Conservation (phyloP, 2,888 invertebrate species). For the Dynastes grantii region DNA sequence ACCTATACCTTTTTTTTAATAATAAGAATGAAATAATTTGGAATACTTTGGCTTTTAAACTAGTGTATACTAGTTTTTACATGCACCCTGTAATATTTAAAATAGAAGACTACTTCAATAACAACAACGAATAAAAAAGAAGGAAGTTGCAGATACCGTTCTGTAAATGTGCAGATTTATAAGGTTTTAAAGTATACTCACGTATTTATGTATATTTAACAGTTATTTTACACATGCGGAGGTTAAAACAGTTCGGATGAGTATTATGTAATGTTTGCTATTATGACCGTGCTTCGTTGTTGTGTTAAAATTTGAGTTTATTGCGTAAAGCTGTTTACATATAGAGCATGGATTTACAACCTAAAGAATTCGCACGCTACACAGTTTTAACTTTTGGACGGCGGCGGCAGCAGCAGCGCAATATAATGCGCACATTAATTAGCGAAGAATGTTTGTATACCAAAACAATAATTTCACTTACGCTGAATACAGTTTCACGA, state of each 20-base stretch:
- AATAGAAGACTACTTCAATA: too few species aligned
- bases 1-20: too few species aligned
- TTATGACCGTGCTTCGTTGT: constrained; percentile 24
- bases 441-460: constrained; percentile 15
- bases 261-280: constrained; percentile 25
- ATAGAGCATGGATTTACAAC: constrained; percentile 28
- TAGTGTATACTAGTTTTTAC: too few species aligned
- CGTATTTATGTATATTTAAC: neutral
- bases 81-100: too few species aligned
- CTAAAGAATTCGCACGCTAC: constrained; percentile 17
- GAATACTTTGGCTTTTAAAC: too few species aligned
- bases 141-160: too few species aligned
- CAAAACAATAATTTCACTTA: constrained; percentile 21
- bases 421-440: constrained; percentile 16
- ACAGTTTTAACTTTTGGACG: constrained; percentile 30
- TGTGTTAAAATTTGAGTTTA: constrained; percentile 43
- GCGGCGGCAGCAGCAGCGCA: neutral
- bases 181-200: neutral
- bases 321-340: constrained; percentile 44
- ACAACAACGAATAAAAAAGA: too few species aligned
- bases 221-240: constrained; percentile 8
- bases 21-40: too few species aligned
- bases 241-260: constrained; percentile 11
- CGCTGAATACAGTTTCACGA: constrained; percentile 14
- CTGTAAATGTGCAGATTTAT: constrained; percentile 4